Evolutionary conservation across 2,797 vertebrate species (phyloP), one percentile per base, ranked within the genome.

Genomic region (Octomys mimax): DNA sequence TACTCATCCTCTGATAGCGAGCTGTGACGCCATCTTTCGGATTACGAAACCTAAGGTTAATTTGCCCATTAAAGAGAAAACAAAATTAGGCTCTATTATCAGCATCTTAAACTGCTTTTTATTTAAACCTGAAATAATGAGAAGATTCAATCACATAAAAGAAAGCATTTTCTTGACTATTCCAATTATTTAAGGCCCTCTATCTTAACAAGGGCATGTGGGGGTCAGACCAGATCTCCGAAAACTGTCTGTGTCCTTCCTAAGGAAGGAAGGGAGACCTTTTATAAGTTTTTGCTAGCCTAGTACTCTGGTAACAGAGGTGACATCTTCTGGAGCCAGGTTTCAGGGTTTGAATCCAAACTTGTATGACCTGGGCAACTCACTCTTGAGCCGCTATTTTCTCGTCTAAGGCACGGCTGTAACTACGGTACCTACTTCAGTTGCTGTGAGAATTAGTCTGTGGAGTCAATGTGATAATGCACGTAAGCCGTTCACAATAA

Each of bases 41-140:
- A 75, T 5, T 66, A 36, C 93, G 49, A 95, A 68, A 93, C 39
- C 39, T 85, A 94, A 95, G 66, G n/a, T 61, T 87, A 86, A 73
- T 57, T 86, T 95, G 14, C 33, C 77, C 18, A 93, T 85, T 79
- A 85, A 92, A 85, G 78, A 81, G 90, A 64, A 95, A 78, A 87
- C 18, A 36, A 19, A n/a, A 87, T 22, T 83, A 54, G 22, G n/a
- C 62, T 26, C 6, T 24, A 89, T 13, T 54, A 91, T 78, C 49
- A 85, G 92, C 39, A 81, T 66, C 64, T 96, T 96, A 91, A 66
- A 91, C 95, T 95, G 46, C 62, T 95, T 96, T 86, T 86, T 91
- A 14, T 90, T 92, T 85, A 95, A 84, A 83, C 1, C 10, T 79
- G 46, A 64, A 77, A 91, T 61, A 59, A 83, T 49, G 49, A 89